These are phyloP conservation scores for Valencia hispanica DNA, from an alignment of 2,797 vertebrate species.

Conservation along the genomic window DNA sequence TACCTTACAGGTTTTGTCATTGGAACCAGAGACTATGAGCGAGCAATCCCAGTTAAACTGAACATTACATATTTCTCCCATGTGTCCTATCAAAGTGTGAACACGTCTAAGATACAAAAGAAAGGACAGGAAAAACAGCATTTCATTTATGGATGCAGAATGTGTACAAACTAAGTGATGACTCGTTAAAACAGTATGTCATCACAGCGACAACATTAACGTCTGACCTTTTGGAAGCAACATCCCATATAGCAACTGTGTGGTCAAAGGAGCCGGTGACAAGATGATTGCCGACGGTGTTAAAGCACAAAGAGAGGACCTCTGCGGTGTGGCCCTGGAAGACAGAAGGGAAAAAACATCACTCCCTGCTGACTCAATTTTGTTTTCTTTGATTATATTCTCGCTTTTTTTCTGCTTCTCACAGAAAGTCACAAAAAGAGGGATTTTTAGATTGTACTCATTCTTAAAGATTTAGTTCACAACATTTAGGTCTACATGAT, in stretches of 20 bases:
- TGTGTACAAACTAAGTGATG: neutral
- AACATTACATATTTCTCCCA: slow-evolving; percentile 90
- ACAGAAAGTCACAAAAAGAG: neutral
- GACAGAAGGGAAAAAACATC: slow-evolving; percentile 24
- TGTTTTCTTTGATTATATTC: slow-evolving; percentile 8
- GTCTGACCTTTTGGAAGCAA: slow-evolving; percentile 87
- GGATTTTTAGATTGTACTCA: neutral
- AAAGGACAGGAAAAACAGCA: slow-evolving; percentile 20
- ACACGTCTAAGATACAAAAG: slow-evolving; percentile 78
- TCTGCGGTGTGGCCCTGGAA: slow-evolving; percentile 91
- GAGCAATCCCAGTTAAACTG: slow-evolving; percentile 95
- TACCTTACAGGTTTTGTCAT: slow-evolving; percentile 95
- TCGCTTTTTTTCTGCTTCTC: neutral
- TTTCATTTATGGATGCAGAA: neutral
- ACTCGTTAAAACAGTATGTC: slow-evolving; percentile 6
- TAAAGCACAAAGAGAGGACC: slow-evolving; percentile 90
- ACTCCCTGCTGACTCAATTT: slow-evolving; percentile 5
- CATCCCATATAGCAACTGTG: slow-evolving; percentile 90
- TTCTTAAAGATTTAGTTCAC: neutral
- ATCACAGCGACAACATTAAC: neutral
- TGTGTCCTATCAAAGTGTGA: slow-evolving; percentile 87
- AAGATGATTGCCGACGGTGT: slow-evolving; percentile 88
- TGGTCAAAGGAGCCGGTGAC: slow-evolving; percentile 95
- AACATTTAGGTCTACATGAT: slow-evolving; percentile 18
- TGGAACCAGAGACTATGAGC: slow-evolving; percentile 88